Base-by-base conservation (phyloP, 2,888 invertebrate genomes). In the Volucella bombylans region DNA sequence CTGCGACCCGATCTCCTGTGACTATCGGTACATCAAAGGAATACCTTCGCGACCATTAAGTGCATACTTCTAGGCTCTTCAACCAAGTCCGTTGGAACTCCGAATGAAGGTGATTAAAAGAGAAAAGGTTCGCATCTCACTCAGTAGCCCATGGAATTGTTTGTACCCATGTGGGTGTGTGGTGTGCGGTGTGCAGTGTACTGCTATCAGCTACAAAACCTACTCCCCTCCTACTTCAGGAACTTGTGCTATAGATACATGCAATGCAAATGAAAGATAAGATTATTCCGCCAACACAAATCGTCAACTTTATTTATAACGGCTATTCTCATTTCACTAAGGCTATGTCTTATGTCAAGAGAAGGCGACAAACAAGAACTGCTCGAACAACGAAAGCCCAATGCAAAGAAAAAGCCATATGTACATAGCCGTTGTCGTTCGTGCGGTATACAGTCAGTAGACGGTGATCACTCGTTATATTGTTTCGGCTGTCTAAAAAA, bases 251-350 rank as follows among this genome's bases (percentile, higher is more conserved):
- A 31, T 80, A 76, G 61, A 71, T 73, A 76, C 71, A 73, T 80
- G 76, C 80, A 85, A 64, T 81, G 81, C 76, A 85, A 85, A 81
- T 81, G 55, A n/a, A 43, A 85, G 85, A 85, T 85, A 85, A 85
- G 85, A 85, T 85, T 81, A 85, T 72, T 68, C 72, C 39, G 43
- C 14, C 43, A 62, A 41, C 76, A 72, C 80, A 85, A 76, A 80
- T 77, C 85, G 80, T 85, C 85, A 81, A 81, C 76, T 72, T 85
- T 85, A 85, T 85, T 85, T 85, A 85, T 85, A 85, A 77, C 81
- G 77, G 85, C 67, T 76, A 72, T 72, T 85, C 59, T 73, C 45
- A 81, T 68, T 72, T 77, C 80, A 85, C 85, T 85, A 72, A 68
- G 80, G 67, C 77, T 81, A 59, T 76, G 85, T 72, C 85, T 85